phyloP scores from a whole-genome alignment of 2,797 vertebrate genomes.

The Atherinosoma microstoma region DNA sequence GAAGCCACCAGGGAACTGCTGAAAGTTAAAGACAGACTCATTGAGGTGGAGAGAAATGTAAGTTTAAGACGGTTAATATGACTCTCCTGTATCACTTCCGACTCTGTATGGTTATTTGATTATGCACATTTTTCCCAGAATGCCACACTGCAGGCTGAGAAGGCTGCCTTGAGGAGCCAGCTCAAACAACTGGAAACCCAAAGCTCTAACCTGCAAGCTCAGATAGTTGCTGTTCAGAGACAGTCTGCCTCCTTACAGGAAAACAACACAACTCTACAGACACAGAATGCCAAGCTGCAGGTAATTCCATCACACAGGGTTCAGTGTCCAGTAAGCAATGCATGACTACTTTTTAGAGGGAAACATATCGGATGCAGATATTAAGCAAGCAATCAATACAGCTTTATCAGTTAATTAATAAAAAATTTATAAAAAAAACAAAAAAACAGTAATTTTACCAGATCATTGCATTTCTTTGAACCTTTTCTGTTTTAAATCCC shows the following conservation, averaged over 20 bases:
- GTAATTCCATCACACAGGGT: slow-evolving; percentile 68
- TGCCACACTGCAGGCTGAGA: slow-evolving; percentile 97
- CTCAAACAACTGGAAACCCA: slow-evolving; percentile 96
- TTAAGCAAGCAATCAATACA: neutral
- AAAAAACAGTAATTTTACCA: too few species aligned
- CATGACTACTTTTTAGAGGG: neutral
- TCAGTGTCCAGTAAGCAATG: neutral
- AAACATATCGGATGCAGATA: neutral
- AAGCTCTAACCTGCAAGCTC: slow-evolving; percentile 95
- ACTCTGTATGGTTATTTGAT: neutral
- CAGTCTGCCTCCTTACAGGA: slow-evolving; percentile 95
- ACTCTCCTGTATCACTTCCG: neutral
- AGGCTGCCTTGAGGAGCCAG: slow-evolving; percentile 93
- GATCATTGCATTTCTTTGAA: too few species aligned
- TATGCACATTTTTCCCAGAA: slow-evolving; percentile 84
- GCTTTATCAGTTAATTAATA: neutral
- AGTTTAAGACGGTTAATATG: slow-evolving; percentile 59
- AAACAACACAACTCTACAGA: slow-evolving; percentile 94
- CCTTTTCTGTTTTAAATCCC: too few species aligned
- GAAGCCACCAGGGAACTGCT: slow-evolving; percentile 95
- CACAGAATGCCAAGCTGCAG: slow-evolving; percentile 97
- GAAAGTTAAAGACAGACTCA: slow-evolving; percentile 97
- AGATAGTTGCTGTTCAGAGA: slow-evolving; percentile 94
- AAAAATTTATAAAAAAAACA: too few species aligned
- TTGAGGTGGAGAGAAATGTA: slow-evolving; percentile 98